Evolutionary conservation across 2,797 vertebrate species (phyloP), one percentile per base, ranked within the genome.

Genomic region (Botia kubotai): DNA sequence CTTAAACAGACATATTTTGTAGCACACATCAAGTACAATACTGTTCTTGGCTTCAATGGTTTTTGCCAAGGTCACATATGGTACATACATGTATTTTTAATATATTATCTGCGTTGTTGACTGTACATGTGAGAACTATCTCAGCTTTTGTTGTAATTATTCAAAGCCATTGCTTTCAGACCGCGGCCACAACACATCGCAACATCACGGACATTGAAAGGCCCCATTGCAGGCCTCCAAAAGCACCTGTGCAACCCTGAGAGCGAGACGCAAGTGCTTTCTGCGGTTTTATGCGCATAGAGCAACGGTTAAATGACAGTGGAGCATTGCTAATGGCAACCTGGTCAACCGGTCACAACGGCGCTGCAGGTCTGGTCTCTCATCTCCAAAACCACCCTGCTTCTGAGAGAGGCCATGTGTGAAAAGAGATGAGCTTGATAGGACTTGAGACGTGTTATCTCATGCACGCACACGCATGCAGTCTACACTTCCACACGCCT

Each of bases 361-460:
- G 83, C 84, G 57, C 19, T 58, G 53, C 70, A 88, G 87, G 88
- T 82, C 88, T 83, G 82, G 67, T 48, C 52, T 33, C 81, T 81
- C 85, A 80, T 90, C 82, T 72, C 63, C n/a, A 80, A 91, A 94
- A 94, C 92, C 93, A 92, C 92, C 86, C 58, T 86, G 87, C 85
- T 81, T 86, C 70, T 83, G 50, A 73, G 50, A 82, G 77, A 90
- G 86, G 86, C 89, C 88, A 91, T 75, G 84, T 92, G 89, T 91
- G 89, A 87, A 92, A 89, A 90, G 88, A 93, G 92, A 93, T 90
- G 87, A 87, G 85, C 89, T 87, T 92, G 91, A 91, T 91, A 53
- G 87, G 66, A 85, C 88, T 78, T 88, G 91, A 91, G 89, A 92
- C 84, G 71, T 77, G 75, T 78, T 50, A 69, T 68, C 81, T 82